Base-by-base conservation (phyloP, 2,113 vertebrate genomes). In the Trogon surrucura region DNA sequence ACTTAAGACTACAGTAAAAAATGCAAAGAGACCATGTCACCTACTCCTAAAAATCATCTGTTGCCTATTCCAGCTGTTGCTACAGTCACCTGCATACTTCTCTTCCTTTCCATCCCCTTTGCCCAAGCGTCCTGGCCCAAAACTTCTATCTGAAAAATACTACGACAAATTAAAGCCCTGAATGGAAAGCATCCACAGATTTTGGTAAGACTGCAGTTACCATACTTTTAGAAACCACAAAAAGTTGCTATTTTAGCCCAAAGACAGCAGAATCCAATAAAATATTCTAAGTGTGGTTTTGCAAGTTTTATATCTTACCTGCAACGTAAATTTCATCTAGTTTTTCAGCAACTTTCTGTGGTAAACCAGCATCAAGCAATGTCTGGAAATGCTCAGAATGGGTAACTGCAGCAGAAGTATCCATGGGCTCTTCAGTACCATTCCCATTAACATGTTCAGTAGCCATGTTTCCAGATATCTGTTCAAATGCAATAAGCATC, bases 391-490 rank as follows among this genome's bases (percentile, higher is more conserved):
- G 98, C 97, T 99, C 99, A 71, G 99, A 99, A 97, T 98, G 99
- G 98, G 98, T 98, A 97, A 98, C 98, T 94, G 98, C 98, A 89
- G 98, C 98, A 80, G 99, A 98, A 85, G 99, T 99, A 98, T 99
- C 99, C 99, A 99, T 99, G 41, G 99, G 98, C 96, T 99, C 99
- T 98, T 99, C 99, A 77, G 98, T 99, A 94, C 99, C 99, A 96
- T 99, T 99, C 94, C 99, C 99, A 97, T 99, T 99, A 89, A 99
- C 98, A 96, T 99, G 99, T 98, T 99, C 99, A 96, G 99, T 98
- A 97, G 99, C 99, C 99, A 99, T 99, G 98, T 98, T 98, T 98
- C 96, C 98, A 98, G 99, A 98, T 98, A 99, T 99, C 99, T 99
- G 98, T 98, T 98, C 97, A 98, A 99, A 99, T 97, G 98, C 98